A percentile compares a stretch with the other conserved stretches of the same genome.
Conservation (phyloP, 2,797 vertebrate genomes). For the Muraenolepis orangiensis region DNA sequence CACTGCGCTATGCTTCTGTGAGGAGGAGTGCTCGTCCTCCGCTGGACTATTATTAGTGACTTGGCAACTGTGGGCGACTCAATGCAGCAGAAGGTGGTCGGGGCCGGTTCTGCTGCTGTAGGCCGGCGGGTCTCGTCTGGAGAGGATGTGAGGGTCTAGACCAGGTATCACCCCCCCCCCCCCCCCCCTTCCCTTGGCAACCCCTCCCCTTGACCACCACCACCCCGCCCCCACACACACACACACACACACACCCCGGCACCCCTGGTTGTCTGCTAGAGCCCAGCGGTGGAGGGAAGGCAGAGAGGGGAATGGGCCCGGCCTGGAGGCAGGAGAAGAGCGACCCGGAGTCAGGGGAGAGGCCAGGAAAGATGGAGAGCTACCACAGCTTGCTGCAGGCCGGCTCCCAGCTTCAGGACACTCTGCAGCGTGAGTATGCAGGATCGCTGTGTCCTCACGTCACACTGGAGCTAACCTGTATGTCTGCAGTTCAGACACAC, state of each 20-base stretch:
- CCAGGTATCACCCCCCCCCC: background rate
- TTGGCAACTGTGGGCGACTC: slow-evolving; percentile 28
- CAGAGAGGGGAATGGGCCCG: slow-evolving; percentile 67
- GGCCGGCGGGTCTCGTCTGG: slow-evolving; percentile 27
- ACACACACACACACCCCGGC: background rate
- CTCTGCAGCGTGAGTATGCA: slow-evolving; percentile 78
- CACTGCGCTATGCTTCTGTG: slow-evolving; percentile 19
- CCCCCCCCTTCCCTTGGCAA: too few relatives aligned
- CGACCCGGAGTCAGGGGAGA: slow-evolving; percentile 56
- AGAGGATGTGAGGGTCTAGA: slow-evolving; percentile 65
- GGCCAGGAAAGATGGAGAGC: slow-evolving; percentile 77
- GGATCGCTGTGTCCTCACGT: slow-evolving; percentile 25
- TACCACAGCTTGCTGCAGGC: slow-evolving; percentile 83
- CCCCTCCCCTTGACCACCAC: slow-evolving; percentile 15
- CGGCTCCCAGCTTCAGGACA: slow-evolving; percentile 79
- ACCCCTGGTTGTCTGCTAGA: slow-evolving; percentile 15
- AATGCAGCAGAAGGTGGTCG: slow-evolving; percentile 62
- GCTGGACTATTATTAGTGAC: slow-evolving; percentile 15
- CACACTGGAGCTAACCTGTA: slow-evolving; percentile 15
- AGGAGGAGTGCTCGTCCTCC: slow-evolving; percentile 15
- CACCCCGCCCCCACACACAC: slow-evolving; percentile 16
- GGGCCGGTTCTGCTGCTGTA: slow-evolving; percentile 23
- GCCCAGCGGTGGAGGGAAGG: slow-evolving; percentile 16
- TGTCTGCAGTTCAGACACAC: background rate
- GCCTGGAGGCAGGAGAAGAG: slow-evolving; percentile 67